These are phyloP conservation scores for Urocynchramus pylzowi DNA, from an alignment of 2,113 vertebrate species.

Conservation along the genomic window DNA sequence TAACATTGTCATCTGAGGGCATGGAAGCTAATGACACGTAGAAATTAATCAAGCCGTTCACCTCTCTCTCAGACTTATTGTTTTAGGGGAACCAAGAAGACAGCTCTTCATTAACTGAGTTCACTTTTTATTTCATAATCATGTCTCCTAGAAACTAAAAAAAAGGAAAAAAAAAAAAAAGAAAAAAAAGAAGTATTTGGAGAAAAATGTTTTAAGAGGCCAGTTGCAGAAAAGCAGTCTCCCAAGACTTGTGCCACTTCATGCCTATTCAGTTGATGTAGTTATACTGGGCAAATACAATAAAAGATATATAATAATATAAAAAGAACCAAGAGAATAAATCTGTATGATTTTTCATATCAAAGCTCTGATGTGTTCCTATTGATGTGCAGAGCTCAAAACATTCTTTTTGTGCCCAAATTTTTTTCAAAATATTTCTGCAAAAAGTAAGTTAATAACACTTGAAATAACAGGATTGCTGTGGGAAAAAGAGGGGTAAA, in stretches of 20 bases:
- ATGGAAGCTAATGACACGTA: background rate
- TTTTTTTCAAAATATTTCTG: conserved; percentile 48
- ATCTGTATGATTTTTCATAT: background rate
- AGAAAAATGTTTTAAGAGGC: background rate
- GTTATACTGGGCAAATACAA: background rate
- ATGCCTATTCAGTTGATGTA: background rate
- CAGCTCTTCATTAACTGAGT: background rate
- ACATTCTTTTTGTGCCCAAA: conserved; percentile 38
- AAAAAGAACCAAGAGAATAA: background rate
- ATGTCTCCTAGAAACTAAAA: background rate
- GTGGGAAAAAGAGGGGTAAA: background rate
- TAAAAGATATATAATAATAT: background rate
- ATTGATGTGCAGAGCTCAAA: conserved; percentile 65
- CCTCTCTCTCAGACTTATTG: background rate
- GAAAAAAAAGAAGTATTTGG: background rate
- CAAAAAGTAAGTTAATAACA: conserved; percentile 69
- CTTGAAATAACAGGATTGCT: conserved; percentile 41
- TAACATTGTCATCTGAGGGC: background rate
- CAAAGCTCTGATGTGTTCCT: conserved; percentile 7
- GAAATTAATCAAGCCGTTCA: conserved; percentile 27
- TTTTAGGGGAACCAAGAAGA: conserved; percentile 4
- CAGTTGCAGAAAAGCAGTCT: background rate
- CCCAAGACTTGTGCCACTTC: background rate
- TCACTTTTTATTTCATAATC: background rate
- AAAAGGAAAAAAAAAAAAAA: background rate